Evolutionary conservation across 2,797 vertebrate genomes (phyloP).

Genomic region (Clarias platycephalus): DNA sequence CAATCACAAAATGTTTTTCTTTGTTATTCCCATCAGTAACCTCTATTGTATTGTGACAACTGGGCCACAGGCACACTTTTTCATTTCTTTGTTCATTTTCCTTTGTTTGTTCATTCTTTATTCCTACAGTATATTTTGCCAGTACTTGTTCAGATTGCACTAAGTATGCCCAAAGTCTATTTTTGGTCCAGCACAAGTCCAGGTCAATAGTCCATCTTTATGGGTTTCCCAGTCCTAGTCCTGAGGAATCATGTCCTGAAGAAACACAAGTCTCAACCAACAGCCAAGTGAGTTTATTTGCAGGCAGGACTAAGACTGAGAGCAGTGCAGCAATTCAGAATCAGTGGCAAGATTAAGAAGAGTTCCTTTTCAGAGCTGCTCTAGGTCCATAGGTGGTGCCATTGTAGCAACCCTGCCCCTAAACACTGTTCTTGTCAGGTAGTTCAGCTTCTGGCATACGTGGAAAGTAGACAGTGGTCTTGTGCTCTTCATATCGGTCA

Average conservation of each 20-base stretch:
- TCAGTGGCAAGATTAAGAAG: slow-evolving; percentile 47
- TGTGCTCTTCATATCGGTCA: slow-evolving; percentile 87
- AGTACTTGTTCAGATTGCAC: slow-evolving; percentile 39
- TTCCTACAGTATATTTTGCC: slow-evolving; percentile 36
- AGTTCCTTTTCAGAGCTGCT: slow-evolving; percentile 38
- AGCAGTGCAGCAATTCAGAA: slow-evolving; percentile 49
- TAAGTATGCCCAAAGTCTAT: slow-evolving; percentile 25
- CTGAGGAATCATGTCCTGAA: slow-evolving; percentile 49
- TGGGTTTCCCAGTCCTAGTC: slow-evolving; percentile 52
- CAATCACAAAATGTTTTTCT: slow-evolving; percentile 56
- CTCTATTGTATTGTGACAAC: slow-evolving; percentile 46
- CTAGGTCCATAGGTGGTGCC: slow-evolving; percentile 9
- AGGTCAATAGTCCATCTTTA: slow-evolving; percentile 31
- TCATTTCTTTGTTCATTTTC: not conserved
- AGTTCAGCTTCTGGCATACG: slow-evolving; percentile 77
- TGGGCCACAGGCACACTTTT: slow-evolving; percentile 37
- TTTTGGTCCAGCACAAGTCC: slow-evolving; percentile 71
- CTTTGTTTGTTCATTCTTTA: slow-evolving; percentile 25
- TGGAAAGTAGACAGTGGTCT: slow-evolving; percentile 82
- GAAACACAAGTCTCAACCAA: slow-evolving; percentile 4
- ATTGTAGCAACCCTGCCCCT: slow-evolving; percentile 56
- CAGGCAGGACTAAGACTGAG: slow-evolving; percentile 51
- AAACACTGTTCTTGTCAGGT: slow-evolving; percentile 81
- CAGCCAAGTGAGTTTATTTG: slow-evolving; percentile 38
- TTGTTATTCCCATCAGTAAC: slow-evolving; percentile 51